Evolutionary conservation across 2,113 vertebrate species (phyloP).

Genomic region (Hypomesus transpacificus): DNA sequence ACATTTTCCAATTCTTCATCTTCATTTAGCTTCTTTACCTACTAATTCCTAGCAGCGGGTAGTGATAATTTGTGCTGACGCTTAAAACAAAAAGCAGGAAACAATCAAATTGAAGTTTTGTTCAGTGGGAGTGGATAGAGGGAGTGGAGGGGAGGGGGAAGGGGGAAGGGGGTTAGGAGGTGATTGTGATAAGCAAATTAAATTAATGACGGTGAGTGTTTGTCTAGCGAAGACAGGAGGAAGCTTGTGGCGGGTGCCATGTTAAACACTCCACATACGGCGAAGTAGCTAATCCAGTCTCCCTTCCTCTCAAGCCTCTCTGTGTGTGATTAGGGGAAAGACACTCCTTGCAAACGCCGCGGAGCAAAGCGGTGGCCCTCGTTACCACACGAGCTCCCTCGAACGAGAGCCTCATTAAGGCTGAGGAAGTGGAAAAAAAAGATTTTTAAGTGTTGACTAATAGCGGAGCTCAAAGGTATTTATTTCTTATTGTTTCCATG

Average conservation of each 20-base stretch:
- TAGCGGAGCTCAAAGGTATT: conserved; percentile 75
- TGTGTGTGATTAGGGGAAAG: conserved; percentile 67
- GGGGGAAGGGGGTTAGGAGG: conserved; percentile 4
- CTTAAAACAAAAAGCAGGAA: conserved; percentile 52
- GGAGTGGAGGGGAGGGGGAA: conserved; percentile 17
- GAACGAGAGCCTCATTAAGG: conserved; percentile 75
- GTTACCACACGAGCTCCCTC: conserved; percentile 67
- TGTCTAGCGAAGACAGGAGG: conserved; percentile 64
- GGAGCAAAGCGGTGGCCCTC: conserved; percentile 65
- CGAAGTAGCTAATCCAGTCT: conserved; percentile 72
- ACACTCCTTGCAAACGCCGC: conserved; percentile 52
- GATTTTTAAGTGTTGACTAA: conserved; percentile 74
- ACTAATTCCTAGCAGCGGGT: conserved; percentile 69
- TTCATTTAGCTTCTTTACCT: conserved; percentile 73
- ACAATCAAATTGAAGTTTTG: conserved; percentile 49
- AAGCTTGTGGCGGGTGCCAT: conserved; percentile 60
- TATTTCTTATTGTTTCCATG: conserved; percentile 71
- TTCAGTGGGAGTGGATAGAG: conserved; percentile 16
- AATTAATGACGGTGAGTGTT: conserved; percentile 72
- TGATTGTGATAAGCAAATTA: conserved; percentile 64
- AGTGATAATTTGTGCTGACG: conserved; percentile 63
- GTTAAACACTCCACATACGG: conserved; percentile 73
- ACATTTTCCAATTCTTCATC: conserved; percentile 77
- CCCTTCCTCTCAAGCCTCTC: conserved; percentile 65
- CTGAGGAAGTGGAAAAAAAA: conserved; percentile 34